Percentiles rank a stretch among this genome's conserved stretches.
These are phyloP conservation scores for Isichthys henryi DNA, from an alignment of 2,113 vertebrate species.

Conservation along the genomic window DNA sequence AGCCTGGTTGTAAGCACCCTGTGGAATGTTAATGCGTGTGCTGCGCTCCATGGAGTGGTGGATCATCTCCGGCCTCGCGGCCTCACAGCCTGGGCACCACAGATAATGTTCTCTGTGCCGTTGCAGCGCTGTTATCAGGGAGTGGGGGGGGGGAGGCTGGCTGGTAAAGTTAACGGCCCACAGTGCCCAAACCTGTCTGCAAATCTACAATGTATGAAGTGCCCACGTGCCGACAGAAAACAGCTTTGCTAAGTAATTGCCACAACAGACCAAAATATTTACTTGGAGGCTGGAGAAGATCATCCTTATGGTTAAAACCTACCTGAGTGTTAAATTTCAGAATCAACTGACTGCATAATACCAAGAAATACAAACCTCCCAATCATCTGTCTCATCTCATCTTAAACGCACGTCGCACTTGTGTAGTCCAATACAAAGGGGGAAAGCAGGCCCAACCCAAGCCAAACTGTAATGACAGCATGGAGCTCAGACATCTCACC, in stretches of 20 bases:
- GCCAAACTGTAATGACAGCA: background rate
- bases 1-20: background rate
- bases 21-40: constrained; percentile 1
- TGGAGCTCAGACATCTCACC: background rate
- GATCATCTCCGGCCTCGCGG: background rate
- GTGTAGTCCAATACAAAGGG: background rate
- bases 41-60: background rate
- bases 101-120: background rate
- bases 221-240: background rate
- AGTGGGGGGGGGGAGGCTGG: background rate
- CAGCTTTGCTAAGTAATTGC: background rate
- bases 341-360: background rate
- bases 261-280: background rate
- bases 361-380: background rate
- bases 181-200: background rate
- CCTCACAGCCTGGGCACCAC: background rate
- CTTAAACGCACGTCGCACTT: background rate
- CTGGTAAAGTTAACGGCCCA: background rate
- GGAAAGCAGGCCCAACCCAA: background rate
- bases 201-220: background rate
- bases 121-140: background rate
- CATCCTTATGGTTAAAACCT: background rate
- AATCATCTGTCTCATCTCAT: background rate
- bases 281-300: background rate
- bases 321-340: background rate